Base-by-base conservation (phyloP, 92 coral and sea anemone species). In the Porites divaricata region DNA sequence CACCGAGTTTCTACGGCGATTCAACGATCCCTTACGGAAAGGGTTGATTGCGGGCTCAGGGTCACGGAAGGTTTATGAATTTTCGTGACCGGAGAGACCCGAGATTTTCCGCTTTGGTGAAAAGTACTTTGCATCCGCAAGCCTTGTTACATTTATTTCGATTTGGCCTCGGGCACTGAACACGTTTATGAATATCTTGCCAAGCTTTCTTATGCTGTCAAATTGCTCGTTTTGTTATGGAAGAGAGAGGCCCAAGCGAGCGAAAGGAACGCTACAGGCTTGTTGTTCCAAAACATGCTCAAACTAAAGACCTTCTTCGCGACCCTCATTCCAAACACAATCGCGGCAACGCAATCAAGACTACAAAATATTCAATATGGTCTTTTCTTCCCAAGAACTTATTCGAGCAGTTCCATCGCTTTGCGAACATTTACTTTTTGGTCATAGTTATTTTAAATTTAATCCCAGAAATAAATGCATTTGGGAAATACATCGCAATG, bases 371-470 rank as follows among this genome's bases (percentile, higher is more conserved):
- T 81, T 89, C 98, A 65, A 72, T 97, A 85, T 95, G 98, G 99
- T 83, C 95, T 28, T 97, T 97, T 76, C 70, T 97, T 24, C 99
- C 99, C 73, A 97, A 97, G 89, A 97, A 97, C 83, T 85, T 97
- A 76, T 97, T 97, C 88, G 99, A 97, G 67, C 99, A 97, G 87
- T 97, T 97, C 72, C 99, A 97, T 82, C 98, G 99, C 67, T 97
- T 97, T 81, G 99, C 99, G 68, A 97, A 97, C 89, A 88, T 97
- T 52, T 97, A 97, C 85, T 97, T 97, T 76, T 85, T 97, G 86
- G 78, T 84, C 21, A 95, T 97, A 74, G 93, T 93, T 10, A 87
- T 92, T 85, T 86, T 97, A 90, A 97, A 97, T 90, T 93, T 97
- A 95, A 90, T 97, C 12, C 99, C 99, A 15, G 98, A 95, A 68